Percentiles rank a stretch among this genome's conserved stretches.
Evolutionary conservation across 2,888 invertebrate species (phyloP).

Genomic region (Myopa tessellatipennis): DNA sequence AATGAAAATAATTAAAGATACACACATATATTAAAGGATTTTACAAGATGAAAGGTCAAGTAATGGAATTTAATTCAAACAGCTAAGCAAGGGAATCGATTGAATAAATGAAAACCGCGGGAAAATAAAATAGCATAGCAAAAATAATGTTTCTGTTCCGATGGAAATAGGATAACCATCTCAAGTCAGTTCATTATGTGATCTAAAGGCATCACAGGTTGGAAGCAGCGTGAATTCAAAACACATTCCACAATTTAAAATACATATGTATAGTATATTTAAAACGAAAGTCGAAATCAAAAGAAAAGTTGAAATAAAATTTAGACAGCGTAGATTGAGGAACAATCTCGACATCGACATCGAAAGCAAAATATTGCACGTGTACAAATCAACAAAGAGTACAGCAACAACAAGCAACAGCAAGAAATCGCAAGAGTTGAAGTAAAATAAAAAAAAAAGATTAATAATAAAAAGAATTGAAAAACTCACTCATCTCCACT

Average conservation of each 20-base stretch:
- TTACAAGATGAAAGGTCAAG: not conserved
- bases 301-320: too few species aligned
- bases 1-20: not conserved
- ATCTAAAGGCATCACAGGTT: not conserved
- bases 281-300: too few species aligned
- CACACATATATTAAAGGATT: not conserved
- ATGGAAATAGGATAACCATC: not conserved
- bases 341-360: not conserved
- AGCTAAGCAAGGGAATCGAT: not conserved
- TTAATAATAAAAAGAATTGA: not conserved
- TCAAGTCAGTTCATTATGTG: not conserved
- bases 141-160: not conserved
- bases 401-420: slow-evolving; percentile 40
- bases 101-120: not conserved
- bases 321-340: too few species aligned
- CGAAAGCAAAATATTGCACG: not conserved
- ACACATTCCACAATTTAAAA: not conserved
- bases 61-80: not conserved
- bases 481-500: slow-evolving; percentile 63
- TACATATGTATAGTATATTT: too few species aligned
- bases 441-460: slow-evolving; percentile 21
- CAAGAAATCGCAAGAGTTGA: slow-evolving; percentile 40
- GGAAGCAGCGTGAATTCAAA: not conserved
- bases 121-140: too few species aligned
- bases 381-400: slow-evolving; percentile 1